A percentile compares a stretch with the other conserved stretches of the same genome.
Evolutionary conservation across 2,113 vertebrate genomes (phyloP).

Genomic region (Oryzias javanicus): DNA sequence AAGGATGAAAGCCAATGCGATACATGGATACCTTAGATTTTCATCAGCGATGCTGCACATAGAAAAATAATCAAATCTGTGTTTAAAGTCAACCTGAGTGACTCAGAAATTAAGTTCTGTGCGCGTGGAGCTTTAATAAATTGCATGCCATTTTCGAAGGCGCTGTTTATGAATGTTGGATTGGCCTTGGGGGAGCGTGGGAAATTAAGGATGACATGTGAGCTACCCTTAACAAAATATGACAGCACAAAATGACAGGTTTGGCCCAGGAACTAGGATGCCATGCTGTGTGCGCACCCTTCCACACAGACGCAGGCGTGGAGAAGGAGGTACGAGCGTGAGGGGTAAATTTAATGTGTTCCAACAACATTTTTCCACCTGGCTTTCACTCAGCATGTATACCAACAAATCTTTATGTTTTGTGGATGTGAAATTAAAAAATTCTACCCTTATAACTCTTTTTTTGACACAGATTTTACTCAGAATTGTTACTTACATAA

Average conservation of each 20-base stretch:
- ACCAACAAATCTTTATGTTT: too few relatives aligned
- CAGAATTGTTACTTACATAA: too few relatives aligned
- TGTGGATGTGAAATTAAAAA: too few relatives aligned
- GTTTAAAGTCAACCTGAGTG: slow-evolving; percentile 4
- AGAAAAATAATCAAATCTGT: not conserved
- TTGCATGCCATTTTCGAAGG: slow-evolving; percentile 60
- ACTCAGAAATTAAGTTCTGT: slow-evolving; percentile 31
- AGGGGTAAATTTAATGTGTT: slow-evolving; percentile 58
- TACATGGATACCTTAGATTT: slow-evolving; percentile 1
- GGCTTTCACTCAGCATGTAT: too few relatives aligned
- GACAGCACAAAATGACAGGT: slow-evolving; percentile 71
- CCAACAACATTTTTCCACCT: slow-evolving; percentile 36
- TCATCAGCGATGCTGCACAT: not conserved
- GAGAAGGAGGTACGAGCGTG: slow-evolving; percentile 35
- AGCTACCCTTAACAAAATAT: slow-evolving; percentile 62
- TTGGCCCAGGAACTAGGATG: slow-evolving; percentile 42
- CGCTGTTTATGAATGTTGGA: slow-evolving; percentile 51
- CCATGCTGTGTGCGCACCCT: not conserved
- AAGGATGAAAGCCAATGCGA: not conserved
- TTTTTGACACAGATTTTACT: too few relatives aligned
- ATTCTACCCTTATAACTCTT: too few relatives aligned
- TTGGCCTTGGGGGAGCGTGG: slow-evolving; percentile 44
- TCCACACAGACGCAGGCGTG: slow-evolving; percentile 19
- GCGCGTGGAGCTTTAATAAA: slow-evolving; percentile 54
- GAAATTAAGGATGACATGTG: slow-evolving; percentile 58